Evolutionary conservation across 1,140 invertebrate species (phyloP).

Genomic region (Drosophila arawakana): DNA sequence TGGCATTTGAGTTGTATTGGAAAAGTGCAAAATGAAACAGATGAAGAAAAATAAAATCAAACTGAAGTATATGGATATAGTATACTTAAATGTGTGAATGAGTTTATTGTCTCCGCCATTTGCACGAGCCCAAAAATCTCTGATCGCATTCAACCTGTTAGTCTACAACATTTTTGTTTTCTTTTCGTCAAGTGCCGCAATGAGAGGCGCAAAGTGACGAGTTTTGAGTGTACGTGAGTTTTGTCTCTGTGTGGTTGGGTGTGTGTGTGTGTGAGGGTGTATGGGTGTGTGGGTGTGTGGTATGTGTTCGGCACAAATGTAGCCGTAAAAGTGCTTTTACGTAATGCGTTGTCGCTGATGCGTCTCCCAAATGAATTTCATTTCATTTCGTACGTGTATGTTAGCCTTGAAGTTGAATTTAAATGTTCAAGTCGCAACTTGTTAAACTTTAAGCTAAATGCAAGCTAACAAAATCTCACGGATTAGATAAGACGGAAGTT

Average conservation of each 20-base stretch:
- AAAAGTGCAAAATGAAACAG: slow-evolving; percentile 45
- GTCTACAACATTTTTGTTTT: slow-evolving; percentile 32
- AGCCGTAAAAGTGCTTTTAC: slow-evolving; percentile 79
- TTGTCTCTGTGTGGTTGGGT: slow-evolving; percentile 18
- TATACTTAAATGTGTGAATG: background rate
- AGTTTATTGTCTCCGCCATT: slow-evolving; percentile 71
- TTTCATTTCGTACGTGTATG: slow-evolving; percentile 61
- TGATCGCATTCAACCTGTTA: slow-evolving; percentile 74
- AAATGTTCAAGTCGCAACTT: slow-evolving; percentile 48
- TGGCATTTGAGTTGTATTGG: slow-evolving; percentile 69
- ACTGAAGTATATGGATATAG: background rate
- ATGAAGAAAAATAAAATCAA: slow-evolving; percentile 18
- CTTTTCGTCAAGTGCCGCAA: slow-evolving; percentile 31
- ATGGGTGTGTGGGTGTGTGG: slow-evolving; percentile 4
- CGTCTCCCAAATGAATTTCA: slow-evolving; percentile 70
- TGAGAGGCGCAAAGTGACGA: slow-evolving; percentile 34
- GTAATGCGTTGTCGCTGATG: slow-evolving; percentile 69
- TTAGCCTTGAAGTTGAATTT: slow-evolving; percentile 70
- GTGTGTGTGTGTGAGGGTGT: slow-evolving; percentile 11
- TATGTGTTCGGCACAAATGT: slow-evolving; percentile 53
- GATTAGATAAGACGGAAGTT: slow-evolving; percentile 40
- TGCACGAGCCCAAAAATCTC: slow-evolving; percentile 65
- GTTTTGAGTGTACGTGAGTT: slow-evolving; percentile 33
- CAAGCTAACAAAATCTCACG: slow-evolving; percentile 34
- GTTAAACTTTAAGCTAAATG: slow-evolving; percentile 47